phyloP scores from a whole-genome alignment of 1,140 invertebrate species.

The Euura lappo region DNA sequence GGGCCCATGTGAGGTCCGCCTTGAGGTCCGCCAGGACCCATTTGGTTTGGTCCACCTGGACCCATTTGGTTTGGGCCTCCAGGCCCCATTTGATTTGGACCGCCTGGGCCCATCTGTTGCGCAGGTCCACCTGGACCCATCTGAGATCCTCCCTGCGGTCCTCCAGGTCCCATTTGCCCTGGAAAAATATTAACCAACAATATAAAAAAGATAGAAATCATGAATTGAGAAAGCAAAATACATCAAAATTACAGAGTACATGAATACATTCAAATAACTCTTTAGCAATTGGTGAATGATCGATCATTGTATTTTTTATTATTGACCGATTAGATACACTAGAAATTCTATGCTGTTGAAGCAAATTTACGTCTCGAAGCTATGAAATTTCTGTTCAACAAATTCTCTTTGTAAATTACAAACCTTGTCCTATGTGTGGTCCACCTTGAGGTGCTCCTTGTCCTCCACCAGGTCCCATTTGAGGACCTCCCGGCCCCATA shows the following conservation, averaged over 20 bases:
- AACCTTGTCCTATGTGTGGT: slow-evolving; percentile 25
- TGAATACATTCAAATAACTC: too few relatives aligned
- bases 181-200: not conserved
- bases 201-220: too few relatives aligned
- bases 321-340: too few relatives aligned
- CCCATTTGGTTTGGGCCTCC: slow-evolving; percentile 37
- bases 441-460: slow-evolving; percentile 25
- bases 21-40: slow-evolving; percentile 27
- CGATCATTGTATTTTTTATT: too few relatives aligned
- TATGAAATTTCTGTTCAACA: not conserved
- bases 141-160: slow-evolving; percentile 7
- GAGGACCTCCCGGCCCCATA: slow-evolving; percentile 25
- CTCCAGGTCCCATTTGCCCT: slow-evolving; percentile 27
- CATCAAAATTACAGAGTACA: too few relatives aligned
- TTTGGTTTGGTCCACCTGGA: slow-evolving; percentile 33
- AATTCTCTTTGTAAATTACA: slow-evolving; percentile 19
- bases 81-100: slow-evolving; percentile 32
- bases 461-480: slow-evolving; percentile 10
- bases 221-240: too few relatives aligned
- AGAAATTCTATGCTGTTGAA: too few relatives aligned
- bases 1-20: slow-evolving; percentile 27
- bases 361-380: too few relatives aligned
- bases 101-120: slow-evolving; percentile 38
- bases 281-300: too few relatives aligned
- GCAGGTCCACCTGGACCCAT: slow-evolving; percentile 23